Evolutionary conservation across 2,888 invertebrate species (phyloP).

Genomic region (Uloborus plumipes): DNA sequence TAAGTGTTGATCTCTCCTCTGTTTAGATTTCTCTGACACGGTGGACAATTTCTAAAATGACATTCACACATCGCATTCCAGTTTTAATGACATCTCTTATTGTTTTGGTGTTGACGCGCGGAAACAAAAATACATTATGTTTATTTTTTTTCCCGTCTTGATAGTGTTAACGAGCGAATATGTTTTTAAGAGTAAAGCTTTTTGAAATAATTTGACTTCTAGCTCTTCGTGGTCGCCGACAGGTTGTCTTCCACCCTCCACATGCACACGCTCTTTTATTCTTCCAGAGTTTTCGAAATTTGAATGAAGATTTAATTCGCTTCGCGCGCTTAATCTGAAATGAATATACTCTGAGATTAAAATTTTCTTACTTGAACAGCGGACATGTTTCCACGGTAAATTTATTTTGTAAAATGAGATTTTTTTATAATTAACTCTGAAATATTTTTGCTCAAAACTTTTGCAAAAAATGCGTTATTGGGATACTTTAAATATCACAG

Average conservation of each 20-base stretch:
- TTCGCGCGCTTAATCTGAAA: no score
- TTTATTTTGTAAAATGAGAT: no score
- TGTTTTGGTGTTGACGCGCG: conserved; percentile 1
- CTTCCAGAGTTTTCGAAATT: conserved; percentile 2
- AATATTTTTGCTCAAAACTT: no score
- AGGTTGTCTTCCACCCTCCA: conserved; percentile 13
- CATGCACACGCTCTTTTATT: no score
- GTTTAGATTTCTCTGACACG: conserved; percentile 77
- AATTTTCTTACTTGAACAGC: no score
- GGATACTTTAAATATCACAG: no score
- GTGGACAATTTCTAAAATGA: conserved; percentile 76
- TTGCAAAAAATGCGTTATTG: no score
- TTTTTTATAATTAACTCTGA: no score
- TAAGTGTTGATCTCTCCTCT: conserved; percentile 71
- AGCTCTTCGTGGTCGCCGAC: conserved; percentile 22
- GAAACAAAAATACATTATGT: background rate
- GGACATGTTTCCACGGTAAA: no score
- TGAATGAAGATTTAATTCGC: conserved; percentile 34
- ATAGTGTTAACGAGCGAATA: conserved; percentile 24
- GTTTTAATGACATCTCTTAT: conserved; percentile 13
- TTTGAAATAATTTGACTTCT: conserved; percentile 49
- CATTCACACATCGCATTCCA: conserved; percentile 1
- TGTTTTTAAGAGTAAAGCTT: conserved; percentile 17
- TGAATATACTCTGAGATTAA: no score
- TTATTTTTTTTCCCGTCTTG: background rate